Evolutionary conservation across 2,888 invertebrate species (phyloP).

Genomic region (Acrobasis suavella): DNA sequence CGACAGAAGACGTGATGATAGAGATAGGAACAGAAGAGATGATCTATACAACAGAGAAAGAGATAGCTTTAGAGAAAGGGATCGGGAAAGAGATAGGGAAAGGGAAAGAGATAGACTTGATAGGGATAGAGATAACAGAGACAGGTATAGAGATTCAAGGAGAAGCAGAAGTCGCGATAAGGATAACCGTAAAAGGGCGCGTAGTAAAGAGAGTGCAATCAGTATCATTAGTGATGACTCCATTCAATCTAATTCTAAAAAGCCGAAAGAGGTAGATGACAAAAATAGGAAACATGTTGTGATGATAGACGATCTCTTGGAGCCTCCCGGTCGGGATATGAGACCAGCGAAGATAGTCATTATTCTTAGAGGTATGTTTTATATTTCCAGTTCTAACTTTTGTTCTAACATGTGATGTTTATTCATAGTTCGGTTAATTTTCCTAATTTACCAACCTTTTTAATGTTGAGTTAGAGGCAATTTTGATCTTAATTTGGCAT

Average conservation of each 20-base stretch:
- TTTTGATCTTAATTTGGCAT: no score
- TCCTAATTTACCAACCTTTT: no score
- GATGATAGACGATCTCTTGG: constrained; percentile 92
- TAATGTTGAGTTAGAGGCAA: no score
- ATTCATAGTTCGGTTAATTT: no score
- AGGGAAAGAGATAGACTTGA: constrained; percentile 28
- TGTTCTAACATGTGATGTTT: no score
- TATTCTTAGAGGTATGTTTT: constrained; percentile 87
- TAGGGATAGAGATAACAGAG: constrained; percentile 36
- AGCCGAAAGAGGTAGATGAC: constrained; percentile 46
- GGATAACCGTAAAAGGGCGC: constrained; percentile 58
- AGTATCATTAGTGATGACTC: constrained; percentile 41
- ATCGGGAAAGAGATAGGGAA: constrained; percentile 41
- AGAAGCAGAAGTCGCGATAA: constrained; percentile 25
- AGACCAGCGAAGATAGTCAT: constrained; percentile 93
- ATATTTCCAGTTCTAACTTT: constrained; percentile 26
- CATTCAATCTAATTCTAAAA: constrained; percentile 49
- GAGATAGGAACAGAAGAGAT: constrained; percentile 37
- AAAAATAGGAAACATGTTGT: constrained; percentile 68
- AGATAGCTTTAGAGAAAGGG: constrained; percentile 33
- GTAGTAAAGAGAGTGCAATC: constrained; percentile 50
- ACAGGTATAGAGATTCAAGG: constrained; percentile 10
- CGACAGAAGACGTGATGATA: constrained; percentile 36
- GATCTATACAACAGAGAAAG: constrained; percentile 32
- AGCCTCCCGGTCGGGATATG: constrained; percentile 89